Conservation (phyloP, 1,140 invertebrate genomes). For the Drosophila funebris region DNA sequence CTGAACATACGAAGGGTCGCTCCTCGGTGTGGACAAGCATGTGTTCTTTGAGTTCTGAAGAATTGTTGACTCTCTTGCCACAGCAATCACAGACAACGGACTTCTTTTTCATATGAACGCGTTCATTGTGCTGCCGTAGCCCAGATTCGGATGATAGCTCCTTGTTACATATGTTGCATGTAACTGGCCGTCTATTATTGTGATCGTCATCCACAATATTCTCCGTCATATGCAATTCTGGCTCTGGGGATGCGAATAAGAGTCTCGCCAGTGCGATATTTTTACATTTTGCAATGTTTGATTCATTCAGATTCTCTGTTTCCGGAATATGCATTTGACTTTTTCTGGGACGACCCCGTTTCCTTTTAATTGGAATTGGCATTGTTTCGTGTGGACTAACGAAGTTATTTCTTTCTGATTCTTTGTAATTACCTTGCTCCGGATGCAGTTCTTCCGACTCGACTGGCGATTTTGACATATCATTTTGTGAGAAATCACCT, state of each 20-base stretch:
- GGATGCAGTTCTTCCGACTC: not conserved
- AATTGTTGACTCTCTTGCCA: conserved; percentile 83
- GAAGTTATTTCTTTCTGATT: not conserved
- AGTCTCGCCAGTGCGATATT: conserved; percentile 19
- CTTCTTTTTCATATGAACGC: conserved; percentile 82
- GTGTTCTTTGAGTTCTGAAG: conserved; percentile 83
- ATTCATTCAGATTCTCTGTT: not conserved
- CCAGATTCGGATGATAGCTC: conserved; percentile 60
- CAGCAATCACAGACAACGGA: conserved; percentile 84
- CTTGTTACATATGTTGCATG: conserved; percentile 75
- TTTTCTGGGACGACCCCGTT: conserved; percentile 23
- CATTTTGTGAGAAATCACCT: not conserved
- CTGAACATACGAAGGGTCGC: conserved; percentile 45
- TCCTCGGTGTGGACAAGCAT: conserved; percentile 84
- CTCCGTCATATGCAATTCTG: not conserved
- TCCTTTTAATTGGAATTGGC: conserved; percentile 3
- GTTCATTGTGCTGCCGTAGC: conserved; percentile 75
- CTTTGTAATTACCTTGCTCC: not conserved
- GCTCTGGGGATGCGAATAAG: not conserved
- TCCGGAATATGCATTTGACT: not conserved
- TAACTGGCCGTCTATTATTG: not conserved
- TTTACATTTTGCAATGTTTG: conserved; percentile 5
- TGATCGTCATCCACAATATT: not conserved
- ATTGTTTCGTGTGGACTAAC: not conserved
- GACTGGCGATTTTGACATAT: not conserved